Conservation (phyloP, 2,113 vertebrate genomes). For the Paradisaea rubra region DNA sequence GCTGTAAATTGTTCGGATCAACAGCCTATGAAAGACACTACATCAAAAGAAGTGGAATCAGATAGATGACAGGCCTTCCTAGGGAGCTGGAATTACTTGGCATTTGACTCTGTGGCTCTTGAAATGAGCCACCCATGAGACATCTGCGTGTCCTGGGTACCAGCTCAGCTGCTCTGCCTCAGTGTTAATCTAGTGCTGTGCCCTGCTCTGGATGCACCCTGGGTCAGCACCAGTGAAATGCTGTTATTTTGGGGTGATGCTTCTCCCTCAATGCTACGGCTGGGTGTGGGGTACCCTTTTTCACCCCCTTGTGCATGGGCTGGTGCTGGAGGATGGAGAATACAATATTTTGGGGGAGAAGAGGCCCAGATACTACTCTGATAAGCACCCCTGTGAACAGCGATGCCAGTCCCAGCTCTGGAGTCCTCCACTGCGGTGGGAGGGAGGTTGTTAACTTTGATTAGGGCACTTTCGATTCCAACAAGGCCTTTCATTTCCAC, state of each 20-base stretch:
- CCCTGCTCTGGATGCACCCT: fast-evolving
- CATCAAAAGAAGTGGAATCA: background rate
- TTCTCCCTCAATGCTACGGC: fast-evolving
- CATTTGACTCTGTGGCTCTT: background rate
- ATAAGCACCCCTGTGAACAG: background rate
- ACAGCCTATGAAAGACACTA: background rate
- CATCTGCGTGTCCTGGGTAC: background rate
- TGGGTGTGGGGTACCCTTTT: background rate
- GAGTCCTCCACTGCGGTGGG: background rate
- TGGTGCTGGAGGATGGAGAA: background rate
- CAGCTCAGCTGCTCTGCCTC: background rate
- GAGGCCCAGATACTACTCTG: background rate
- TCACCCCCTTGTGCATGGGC: background rate
- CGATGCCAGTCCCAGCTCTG: background rate
- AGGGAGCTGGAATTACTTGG: background rate
- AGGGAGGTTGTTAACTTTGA: background rate
- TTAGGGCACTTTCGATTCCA: background rate
- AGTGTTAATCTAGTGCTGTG: fast-evolving
- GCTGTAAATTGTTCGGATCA: background rate
- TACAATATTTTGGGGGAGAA: background rate
- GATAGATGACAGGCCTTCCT: background rate
- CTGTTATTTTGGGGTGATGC: background rate
- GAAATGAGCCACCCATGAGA: background rate
- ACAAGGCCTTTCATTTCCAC: background rate
- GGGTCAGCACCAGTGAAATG: fast-evolving